A percentile compares a stretch with the other conserved stretches of the same genome.
Conservation (phyloP, 2,888 invertebrate species). For the Glomeris marginata region DNA sequence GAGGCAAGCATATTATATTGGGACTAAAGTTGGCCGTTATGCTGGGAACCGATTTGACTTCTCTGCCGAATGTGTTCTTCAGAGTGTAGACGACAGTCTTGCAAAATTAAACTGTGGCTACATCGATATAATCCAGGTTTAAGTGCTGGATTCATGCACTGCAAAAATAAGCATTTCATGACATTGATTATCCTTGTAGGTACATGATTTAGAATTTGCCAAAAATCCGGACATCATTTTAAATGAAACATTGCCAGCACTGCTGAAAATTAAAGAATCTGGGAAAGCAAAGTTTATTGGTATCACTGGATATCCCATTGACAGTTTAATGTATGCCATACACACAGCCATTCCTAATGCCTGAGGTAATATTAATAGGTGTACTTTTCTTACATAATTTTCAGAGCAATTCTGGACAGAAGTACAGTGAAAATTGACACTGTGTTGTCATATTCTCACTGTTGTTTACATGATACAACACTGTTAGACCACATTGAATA, state of each 20-base stretch:
- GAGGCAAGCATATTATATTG: slow-evolving; percentile 65
- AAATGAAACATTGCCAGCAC: slow-evolving; percentile 69
- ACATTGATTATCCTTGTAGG: slow-evolving; percentile 35
- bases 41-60: slow-evolving; percentile 72
- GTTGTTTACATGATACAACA: slow-evolving; percentile 62
- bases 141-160: slow-evolving; percentile 3
- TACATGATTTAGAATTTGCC: slow-evolving; percentile 87
- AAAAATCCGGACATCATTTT: slow-evolving; percentile 54
- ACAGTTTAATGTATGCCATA: slow-evolving; percentile 47
- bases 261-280: slow-evolving; percentile 54
- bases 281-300: slow-evolving; percentile 61
- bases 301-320: slow-evolving; percentile 64
- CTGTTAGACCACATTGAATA: slow-evolving; percentile 54
- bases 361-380: too few species aligned
- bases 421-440: slow-evolving; percentile 47
- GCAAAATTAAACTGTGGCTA: slow-evolving; percentile 56
- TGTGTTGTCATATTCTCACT: slow-evolving; percentile 61
- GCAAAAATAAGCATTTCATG: too few species aligned
- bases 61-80: slow-evolving; percentile 50
- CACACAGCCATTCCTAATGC: too few species aligned
- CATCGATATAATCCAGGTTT: slow-evolving; percentile 79
- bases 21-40: slow-evolving; percentile 82
- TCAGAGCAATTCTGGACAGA: slow-evolving; percentile 42
- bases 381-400: slow-evolving; percentile 10
- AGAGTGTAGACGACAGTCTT: slow-evolving; percentile 61